These are phyloP conservation scores for Dermatemys mawii DNA, from an alignment of 2,113 vertebrate genomes.

Conservation along the genomic window DNA sequence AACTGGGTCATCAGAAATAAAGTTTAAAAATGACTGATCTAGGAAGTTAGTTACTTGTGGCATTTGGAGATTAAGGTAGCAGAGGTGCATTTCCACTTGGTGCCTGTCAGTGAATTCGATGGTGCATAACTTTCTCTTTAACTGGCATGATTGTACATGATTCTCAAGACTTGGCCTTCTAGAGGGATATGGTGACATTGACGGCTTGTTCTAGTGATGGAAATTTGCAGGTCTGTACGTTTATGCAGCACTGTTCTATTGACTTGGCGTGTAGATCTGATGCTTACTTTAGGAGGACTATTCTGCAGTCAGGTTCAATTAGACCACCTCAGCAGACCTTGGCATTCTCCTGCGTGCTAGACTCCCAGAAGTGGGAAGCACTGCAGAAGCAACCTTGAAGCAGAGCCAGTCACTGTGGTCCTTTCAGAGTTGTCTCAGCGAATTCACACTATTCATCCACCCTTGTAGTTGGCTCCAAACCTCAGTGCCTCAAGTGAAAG, in stretches of 20 bases:
- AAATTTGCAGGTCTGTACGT: background rate
- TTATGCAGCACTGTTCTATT: background rate
- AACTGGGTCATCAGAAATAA: no score
- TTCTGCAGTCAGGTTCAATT: background rate
- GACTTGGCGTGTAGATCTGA: fast-evolving
- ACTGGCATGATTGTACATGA: fast-evolving
- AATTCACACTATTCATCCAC: background rate
- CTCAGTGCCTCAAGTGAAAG: background rate
- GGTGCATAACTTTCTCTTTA: background rate
- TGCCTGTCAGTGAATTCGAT: background rate
- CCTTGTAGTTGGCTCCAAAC: background rate
- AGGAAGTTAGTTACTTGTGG: background rate
- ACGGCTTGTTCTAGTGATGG: background rate
- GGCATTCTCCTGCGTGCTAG: background rate
- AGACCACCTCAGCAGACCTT: background rate
- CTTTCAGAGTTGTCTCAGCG: background rate
- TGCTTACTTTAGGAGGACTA: fast-evolving
- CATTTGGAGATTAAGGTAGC: background rate
- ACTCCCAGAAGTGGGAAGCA: background rate
- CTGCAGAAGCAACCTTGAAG: background rate
- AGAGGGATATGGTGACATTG: background rate
- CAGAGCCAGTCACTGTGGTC: background rate
- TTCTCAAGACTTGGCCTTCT: background rate
- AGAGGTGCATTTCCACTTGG: background rate
- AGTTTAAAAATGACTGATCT: no score